Evolutionary conservation across 2,888 invertebrate species (phyloP), one percentile per base, ranked within the genome.

Genomic region (Yponomeuta evonymella): DNA sequence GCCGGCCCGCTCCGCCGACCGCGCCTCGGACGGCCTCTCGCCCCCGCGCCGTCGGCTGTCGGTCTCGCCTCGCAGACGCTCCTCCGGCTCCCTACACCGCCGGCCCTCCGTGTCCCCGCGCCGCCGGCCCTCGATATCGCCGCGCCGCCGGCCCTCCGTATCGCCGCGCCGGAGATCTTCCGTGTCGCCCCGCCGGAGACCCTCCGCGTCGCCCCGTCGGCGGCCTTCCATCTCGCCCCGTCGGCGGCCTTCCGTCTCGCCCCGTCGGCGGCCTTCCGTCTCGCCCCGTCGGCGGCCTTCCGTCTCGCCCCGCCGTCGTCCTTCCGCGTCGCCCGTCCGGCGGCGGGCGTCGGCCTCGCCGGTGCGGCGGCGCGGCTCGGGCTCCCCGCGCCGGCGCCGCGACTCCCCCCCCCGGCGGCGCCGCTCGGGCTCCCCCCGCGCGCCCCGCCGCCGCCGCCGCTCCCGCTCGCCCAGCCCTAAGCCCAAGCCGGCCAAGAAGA

Each of bases 21-120:
- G 63, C 76, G 74, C 73, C 74, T 75, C 62, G 81, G 77, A 64
- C 83, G 51, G 74, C 76, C 62, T 84, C 82, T n/a, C 75, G 79
- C 67, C 76, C 80, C 51, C 15, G 23, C 70, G 15, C 73, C 74
- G 66, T 3, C 68, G 71, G 48, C 70, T 78, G 10, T 79, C 79
- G 4, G 65, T 76, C 8, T 80, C 83, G 0, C 76, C 78, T 5
- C 36, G 65, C 10, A 48, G 70, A n/a, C 70, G 78, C 15, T 80
- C 81, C 2, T 80, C 81, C 2, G 63, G 77, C 11, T 79, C 82
- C 1, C 76, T 78, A 4, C 75, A 30, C 29, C 58, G 69, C 51
- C 29, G 79, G 12, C 76, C 78, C 73, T 79, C 79, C 11, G 67
- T 73, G 43, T 72, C 77, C 66, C 76, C 74, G 11, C 73, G 51